Conservation (phyloP, 2,888 invertebrate genomes). For the Stictocephala bisonia region DNA sequence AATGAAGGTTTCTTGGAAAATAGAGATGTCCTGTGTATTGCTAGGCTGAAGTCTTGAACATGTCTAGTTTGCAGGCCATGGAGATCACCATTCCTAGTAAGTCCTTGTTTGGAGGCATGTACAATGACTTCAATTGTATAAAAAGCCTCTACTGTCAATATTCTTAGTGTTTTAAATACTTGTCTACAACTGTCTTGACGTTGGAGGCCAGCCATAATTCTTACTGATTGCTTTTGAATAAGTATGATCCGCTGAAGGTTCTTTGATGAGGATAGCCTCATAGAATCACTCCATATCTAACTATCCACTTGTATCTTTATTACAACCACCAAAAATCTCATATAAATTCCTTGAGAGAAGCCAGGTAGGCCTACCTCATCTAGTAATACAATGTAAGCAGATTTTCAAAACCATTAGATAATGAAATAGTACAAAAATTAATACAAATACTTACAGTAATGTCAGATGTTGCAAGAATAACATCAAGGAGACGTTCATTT, state of each 20-base stretch:
- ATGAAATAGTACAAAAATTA: not conserved
- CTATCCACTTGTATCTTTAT: no score
- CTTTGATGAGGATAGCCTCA: not conserved
- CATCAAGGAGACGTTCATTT: slow-evolving; percentile 72
- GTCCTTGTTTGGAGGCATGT: not conserved
- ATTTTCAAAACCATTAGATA: not conserved
- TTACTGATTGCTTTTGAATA: not conserved
- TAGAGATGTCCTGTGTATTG: not conserved
- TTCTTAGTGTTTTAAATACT: not conserved
- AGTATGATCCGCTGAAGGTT: not conserved
- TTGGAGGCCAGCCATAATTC: not conserved
- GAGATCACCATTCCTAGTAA: not conserved
- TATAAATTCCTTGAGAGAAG: not conserved
- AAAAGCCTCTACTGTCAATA: not conserved
- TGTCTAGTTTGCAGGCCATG: not conserved
- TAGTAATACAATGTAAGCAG: not conserved
- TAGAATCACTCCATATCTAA: not conserved
- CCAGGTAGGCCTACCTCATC: not conserved
- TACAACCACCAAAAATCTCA: no score
- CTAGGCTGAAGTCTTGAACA: not conserved
- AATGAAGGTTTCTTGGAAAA: no score
- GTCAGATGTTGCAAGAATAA: slow-evolving; percentile 73
- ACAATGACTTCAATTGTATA: not conserved
- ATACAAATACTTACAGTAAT: slow-evolving; percentile 55
- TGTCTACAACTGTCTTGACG: not conserved